A percentile compares a stretch with the other conserved stretches of the same genome.
Conservation (phyloP, 2,888 invertebrate species). For the Agrochola litura region DNA sequence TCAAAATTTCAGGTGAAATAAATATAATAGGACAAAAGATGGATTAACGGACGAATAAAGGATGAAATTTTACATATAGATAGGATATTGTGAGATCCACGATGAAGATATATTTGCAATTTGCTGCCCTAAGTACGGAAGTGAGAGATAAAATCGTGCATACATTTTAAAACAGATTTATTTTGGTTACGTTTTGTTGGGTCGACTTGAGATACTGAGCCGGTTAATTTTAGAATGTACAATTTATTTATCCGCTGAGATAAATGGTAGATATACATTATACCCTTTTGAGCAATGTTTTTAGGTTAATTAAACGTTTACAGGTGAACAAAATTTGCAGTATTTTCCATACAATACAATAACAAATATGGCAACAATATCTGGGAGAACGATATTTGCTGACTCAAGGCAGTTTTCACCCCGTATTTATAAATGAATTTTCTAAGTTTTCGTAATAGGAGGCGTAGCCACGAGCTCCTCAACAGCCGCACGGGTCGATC, state of each 20-base stretch:
- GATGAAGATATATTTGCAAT: slow-evolving; percentile 60
- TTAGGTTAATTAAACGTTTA: neutral
- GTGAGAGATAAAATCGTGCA: slow-evolving; percentile 44
- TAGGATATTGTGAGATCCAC: slow-evolving; percentile 44
- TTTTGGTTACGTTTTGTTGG: slow-evolving; percentile 27
- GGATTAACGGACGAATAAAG: slow-evolving; percentile 48
- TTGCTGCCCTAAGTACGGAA: slow-evolving; percentile 40
- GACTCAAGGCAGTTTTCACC: no score
- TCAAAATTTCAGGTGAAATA: slow-evolving; percentile 52
- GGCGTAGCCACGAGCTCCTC: no score
- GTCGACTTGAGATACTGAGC: slow-evolving; percentile 26
- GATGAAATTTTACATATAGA: slow-evolving; percentile 54
- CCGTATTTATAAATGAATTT: neutral
- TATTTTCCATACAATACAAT: neutral
- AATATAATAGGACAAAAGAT: slow-evolving; percentile 51
- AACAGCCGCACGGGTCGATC: no score
- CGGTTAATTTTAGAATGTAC: slow-evolving; percentile 23
- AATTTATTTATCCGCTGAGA: slow-evolving; percentile 8
- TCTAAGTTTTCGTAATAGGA: neutral
- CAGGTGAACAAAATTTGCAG: neutral
- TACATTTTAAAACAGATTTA: slow-evolving; percentile 54
- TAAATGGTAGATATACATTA: slow-evolving; percentile 35
- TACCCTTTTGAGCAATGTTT: neutral
- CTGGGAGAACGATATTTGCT: no score
- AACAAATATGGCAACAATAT: neutral